A percentile compares a stretch with the other conserved stretches of the same genome.
Evolutionary conservation across 2,797 vertebrate genomes (phyloP).

Genomic region (Lates japonicus): DNA sequence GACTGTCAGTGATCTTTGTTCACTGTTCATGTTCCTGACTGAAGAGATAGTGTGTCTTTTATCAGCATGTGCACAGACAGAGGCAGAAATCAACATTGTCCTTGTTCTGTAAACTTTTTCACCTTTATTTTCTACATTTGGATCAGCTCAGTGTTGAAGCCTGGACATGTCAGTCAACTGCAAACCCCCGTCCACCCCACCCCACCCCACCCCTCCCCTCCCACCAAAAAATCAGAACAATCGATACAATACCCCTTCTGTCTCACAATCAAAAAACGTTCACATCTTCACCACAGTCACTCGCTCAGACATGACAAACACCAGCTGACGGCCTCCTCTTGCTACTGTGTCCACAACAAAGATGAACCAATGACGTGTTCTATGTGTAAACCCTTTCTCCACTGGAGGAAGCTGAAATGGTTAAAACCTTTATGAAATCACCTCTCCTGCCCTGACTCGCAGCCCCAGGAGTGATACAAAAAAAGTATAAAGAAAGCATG

Average conservation of each 20-base stretch:
- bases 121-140: slow-evolving; percentile 88
- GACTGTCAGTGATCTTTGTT: background rate
- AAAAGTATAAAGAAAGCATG: slow-evolving; percentile 38
- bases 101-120: slow-evolving; percentile 86
- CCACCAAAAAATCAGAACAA: slow-evolving; percentile 47
- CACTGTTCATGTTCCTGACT: too few species aligned
- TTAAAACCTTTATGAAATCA: slow-evolving; percentile 56
- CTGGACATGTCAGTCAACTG: slow-evolving; percentile 76
- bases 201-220: too few species aligned
- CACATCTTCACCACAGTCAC: slow-evolving; percentile 64
- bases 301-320: slow-evolving; percentile 50
- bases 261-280: slow-evolving; percentile 45
- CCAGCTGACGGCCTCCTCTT: slow-evolving; percentile 36
- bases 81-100: slow-evolving; percentile 43
- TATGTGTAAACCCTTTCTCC: slow-evolving; percentile 78
- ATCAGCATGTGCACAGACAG: slow-evolving; percentile 7
- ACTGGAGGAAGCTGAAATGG: slow-evolving; percentile 79
- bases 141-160: slow-evolving; percentile 85
- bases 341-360: slow-evolving; percentile 54
- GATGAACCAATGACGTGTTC: slow-evolving; percentile 62
- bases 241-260: slow-evolving; percentile 37
- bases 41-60: background rate
- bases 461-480: slow-evolving; percentile 52
- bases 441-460: slow-evolving; percentile 54
- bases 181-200: slow-evolving; percentile 15